Evolutionary conservation across 2,113 vertebrate genomes (phyloP).

Genomic region (Vombatus ursinus): DNA sequence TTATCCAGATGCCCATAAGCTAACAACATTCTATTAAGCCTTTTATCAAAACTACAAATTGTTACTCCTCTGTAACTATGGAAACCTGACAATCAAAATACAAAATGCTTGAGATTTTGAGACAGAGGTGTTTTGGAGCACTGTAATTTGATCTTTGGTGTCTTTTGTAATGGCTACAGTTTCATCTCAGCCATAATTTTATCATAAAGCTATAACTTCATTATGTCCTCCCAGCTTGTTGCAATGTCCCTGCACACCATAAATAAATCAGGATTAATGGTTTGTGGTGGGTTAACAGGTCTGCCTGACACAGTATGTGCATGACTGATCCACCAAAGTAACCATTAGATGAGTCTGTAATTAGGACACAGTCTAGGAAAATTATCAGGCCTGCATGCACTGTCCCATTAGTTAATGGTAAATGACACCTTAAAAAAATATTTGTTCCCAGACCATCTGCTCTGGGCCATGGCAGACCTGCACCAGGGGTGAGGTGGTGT

Average conservation of each 20-base stretch:
- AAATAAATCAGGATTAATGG: background rate
- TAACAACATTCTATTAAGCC: background rate
- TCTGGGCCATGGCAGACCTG: conserved; percentile 62
- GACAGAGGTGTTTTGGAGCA: background rate
- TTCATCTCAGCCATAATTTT: rapidly evolving
- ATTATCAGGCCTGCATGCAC: conserved; percentile 40
- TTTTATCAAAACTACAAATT: too few species aligned
- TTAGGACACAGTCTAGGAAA: conserved; percentile 46
- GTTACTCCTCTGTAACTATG: background rate
- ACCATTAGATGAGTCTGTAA: background rate
- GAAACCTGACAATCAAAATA: background rate
- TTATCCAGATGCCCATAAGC: background rate
- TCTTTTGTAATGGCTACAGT: background rate
- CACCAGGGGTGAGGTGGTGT: background rate
- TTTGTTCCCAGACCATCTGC: conserved; percentile 74
- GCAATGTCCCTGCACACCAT: background rate
- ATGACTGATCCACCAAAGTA: background rate
- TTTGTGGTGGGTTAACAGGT: rapidly evolving
- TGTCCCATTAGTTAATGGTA: conserved; percentile 73
- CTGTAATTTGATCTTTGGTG: background rate
- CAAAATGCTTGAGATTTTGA: background rate
- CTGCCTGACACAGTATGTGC: background rate
- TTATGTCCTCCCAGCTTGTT: too few species aligned
- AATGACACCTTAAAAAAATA: conserved; percentile 51
- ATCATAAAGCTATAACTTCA: rapidly evolving